Evolutionary conservation across 2,113 vertebrate genomes (phyloP).

Genomic region (Dromaius novaehollandiae): DNA sequence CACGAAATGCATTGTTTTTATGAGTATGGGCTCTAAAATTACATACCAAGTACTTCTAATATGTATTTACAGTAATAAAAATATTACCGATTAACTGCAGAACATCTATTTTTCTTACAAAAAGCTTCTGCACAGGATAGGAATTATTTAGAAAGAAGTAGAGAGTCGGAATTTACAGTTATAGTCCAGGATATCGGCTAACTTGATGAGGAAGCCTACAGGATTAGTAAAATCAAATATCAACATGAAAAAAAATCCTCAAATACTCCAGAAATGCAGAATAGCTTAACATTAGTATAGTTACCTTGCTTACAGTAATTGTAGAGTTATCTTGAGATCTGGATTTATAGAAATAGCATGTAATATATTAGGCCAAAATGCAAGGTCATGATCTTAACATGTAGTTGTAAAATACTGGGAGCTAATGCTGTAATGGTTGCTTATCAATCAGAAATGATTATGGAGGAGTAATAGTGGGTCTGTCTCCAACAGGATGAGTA

Average conservation of each 20-base stretch:
- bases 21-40: not conserved
- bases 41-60: not conserved
- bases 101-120: not conserved
- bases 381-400: not conserved
- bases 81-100: too few species aligned
- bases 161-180: not conserved
- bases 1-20: not conserved
- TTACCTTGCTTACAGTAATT: not conserved
- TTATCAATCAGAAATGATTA: not conserved
- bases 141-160: not conserved
- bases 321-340: not conserved
- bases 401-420: not conserved
- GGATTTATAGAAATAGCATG: not conserved
- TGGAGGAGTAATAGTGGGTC: not conserved
- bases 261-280: not conserved
- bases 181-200: not conserved
- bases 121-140: not conserved
- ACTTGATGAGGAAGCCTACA: not conserved
- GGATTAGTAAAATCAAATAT: not conserved
- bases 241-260: rapidly evolving
- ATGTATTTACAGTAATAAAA: not conserved
- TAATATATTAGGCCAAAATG: not conserved
- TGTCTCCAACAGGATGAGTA: too few species aligned
- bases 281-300: not conserved
- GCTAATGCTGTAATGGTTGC: not conserved